A percentile compares a stretch with the other conserved stretches of the same genome.
These are phyloP conservation scores for Myotis planiceps DNA, from an alignment of 2,797 vertebrate genomes.

Conservation along the genomic window DNA sequence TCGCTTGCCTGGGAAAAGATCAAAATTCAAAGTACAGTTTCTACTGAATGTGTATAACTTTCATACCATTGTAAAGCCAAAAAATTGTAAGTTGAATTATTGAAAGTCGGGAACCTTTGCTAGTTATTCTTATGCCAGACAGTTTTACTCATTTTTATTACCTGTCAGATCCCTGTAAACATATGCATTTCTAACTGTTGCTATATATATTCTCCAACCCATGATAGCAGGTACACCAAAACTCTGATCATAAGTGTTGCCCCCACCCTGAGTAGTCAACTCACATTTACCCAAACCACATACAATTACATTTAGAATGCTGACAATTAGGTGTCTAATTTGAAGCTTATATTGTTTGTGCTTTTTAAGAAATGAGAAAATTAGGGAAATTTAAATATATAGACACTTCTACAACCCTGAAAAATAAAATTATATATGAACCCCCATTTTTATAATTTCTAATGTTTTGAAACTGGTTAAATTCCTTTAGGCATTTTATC, in stretches of 20 bases:
- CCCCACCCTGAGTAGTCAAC: not conserved
- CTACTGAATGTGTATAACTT: not conserved
- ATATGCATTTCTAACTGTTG: not conserved
- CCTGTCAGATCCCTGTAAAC: not conserved
- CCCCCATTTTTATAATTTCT: conserved; percentile 44
- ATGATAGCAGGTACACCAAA: not conserved
- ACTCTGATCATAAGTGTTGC: not conserved
- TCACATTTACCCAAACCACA: not conserved
- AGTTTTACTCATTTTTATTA: conserved; percentile 21
- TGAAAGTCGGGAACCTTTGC: not conserved
- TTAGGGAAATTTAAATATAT: not conserved
- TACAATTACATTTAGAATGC: not conserved
- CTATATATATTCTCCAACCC: not conserved
- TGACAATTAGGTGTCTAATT: not conserved
- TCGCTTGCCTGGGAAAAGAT: not conserved
- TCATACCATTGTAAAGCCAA: not conserved
- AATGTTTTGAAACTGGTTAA: conserved; percentile 76
- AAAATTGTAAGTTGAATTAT: not conserved
- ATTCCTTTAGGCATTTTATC: conserved; percentile 69
- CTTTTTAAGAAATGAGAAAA: conserved; percentile 40
- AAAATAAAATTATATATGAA: conserved; percentile 44
- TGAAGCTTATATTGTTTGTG: conserved; percentile 2
- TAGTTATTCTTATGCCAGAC: not conserved
- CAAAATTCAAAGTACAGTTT: not conserved
- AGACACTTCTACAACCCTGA: not conserved